phyloP scores from a whole-genome alignment of 2,797 vertebrate species.

The Otus scops region DNA sequence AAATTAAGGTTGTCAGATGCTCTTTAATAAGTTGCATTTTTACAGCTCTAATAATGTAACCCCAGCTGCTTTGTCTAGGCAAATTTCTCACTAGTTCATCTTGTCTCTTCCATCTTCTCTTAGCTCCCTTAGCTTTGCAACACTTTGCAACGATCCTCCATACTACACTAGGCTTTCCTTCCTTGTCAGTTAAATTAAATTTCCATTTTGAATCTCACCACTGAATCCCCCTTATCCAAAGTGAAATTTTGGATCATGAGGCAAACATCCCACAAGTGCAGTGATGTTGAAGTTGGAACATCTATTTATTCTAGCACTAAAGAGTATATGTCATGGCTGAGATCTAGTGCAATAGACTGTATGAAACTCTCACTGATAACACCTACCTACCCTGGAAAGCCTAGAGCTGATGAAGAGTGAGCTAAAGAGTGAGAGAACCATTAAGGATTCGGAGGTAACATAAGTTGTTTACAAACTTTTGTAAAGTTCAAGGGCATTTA shows the following conservation, averaged over 20 bases:
- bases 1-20: background rate
- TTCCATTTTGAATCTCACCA: background rate
- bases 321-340: background rate
- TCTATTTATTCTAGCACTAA: background rate
- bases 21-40: background rate
- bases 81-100: background rate
- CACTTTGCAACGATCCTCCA: background rate
- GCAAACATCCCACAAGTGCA: background rate
- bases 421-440: background rate
- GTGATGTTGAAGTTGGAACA: background rate
- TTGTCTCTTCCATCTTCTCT: background rate
- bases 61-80: background rate
- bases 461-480: background rate
- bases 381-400: background rate
- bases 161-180: background rate
- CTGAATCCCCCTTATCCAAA: rapidly evolving
- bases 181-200: background rate
- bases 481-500: background rate
- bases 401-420: background rate
- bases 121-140: background rate
- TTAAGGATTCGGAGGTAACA: background rate
- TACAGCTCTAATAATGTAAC: background rate
- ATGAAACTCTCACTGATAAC: background rate
- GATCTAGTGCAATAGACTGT: background rate
- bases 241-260: background rate